Conservation (phyloP, 2,797 vertebrate species). For the Geotrypetes seraphini region DNA sequence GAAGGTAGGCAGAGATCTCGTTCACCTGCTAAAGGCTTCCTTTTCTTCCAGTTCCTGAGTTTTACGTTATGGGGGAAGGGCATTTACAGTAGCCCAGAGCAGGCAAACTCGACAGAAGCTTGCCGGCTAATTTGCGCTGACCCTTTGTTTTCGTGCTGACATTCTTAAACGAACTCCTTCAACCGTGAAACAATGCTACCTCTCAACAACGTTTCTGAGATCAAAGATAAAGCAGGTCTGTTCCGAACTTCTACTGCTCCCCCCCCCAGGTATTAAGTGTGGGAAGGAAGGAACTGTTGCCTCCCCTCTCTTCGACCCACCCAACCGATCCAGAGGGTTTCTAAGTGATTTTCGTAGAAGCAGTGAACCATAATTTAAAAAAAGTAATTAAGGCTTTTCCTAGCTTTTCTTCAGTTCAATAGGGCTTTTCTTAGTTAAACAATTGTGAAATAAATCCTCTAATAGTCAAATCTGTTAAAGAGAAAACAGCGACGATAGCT, state of each 20-base stretch:
- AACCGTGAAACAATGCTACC: constrained; percentile 7
- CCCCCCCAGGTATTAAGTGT: background rate
- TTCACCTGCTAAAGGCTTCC: too few relatives aligned
- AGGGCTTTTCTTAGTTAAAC: constrained; percentile 10
- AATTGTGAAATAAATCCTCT: constrained; percentile 5
- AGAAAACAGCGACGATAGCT: too few relatives aligned
- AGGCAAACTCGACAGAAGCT: background rate
- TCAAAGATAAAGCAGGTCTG: constrained; percentile 7
- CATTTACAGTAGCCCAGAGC: constrained; percentile 9
- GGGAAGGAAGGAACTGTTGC: background rate
- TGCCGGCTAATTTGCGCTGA: constrained; percentile 4
- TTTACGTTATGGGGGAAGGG: constrained; percentile 5
- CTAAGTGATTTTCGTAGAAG: constrained; percentile 1
- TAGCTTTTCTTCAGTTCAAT: background rate
- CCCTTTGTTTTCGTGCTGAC: constrained; percentile 6
- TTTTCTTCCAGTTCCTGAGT: too few relatives aligned
- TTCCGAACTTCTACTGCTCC: background rate
- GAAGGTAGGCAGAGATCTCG: too few relatives aligned
- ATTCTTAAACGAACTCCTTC: constrained; percentile 19
- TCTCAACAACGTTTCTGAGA: constrained; percentile 10
- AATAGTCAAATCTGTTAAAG: constrained; percentile 6
- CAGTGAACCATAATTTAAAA: constrained; percentile 8
- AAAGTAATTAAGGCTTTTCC: constrained; percentile 7
- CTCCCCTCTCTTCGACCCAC: background rate
- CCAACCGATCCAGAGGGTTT: constrained; percentile 5